Percentiles rank a stretch among this genome's conserved stretches.
Evolutionary conservation across 92 coral and sea anemone genomes (phyloP).

Genomic region (Galaxea fascicularis): DNA sequence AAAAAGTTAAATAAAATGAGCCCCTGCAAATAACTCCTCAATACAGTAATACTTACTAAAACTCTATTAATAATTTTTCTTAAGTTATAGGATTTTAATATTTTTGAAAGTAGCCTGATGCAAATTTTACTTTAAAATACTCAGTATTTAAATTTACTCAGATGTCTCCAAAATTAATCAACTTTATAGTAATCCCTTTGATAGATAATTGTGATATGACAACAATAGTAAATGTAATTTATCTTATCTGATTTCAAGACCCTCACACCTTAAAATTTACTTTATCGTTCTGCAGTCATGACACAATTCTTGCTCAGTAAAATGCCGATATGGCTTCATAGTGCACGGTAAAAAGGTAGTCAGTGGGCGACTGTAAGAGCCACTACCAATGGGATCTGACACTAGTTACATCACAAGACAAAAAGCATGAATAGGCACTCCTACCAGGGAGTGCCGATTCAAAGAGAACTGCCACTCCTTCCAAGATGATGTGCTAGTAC

Average conservation of each 20-base stretch:
- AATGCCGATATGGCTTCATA: no score
- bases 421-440: no score
- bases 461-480: no score
- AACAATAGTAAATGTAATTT: background rate
- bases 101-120: constrained; percentile 21
- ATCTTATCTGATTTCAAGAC: background rate
- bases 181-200: background rate
- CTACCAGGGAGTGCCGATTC: no score
- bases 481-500: no score
- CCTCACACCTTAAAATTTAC: background rate
- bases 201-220: background rate
- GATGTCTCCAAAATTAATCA: background rate
- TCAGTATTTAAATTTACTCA: background rate
- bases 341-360: no score
- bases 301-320: no score
- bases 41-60: background rate
- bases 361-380: no score
- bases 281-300: no score
- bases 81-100: background rate
- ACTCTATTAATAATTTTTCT: background rate
- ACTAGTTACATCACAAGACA: no score
- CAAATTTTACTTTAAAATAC: constrained; percentile 22
- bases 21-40: background rate
- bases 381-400: no score
- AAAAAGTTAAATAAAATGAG: background rate